A percentile compares a stretch with the other conserved stretches of the same genome.
These are phyloP conservation scores for Macropodus opercularis DNA, from an alignment of 2,797 vertebrate species.

Conservation along the genomic window DNA sequence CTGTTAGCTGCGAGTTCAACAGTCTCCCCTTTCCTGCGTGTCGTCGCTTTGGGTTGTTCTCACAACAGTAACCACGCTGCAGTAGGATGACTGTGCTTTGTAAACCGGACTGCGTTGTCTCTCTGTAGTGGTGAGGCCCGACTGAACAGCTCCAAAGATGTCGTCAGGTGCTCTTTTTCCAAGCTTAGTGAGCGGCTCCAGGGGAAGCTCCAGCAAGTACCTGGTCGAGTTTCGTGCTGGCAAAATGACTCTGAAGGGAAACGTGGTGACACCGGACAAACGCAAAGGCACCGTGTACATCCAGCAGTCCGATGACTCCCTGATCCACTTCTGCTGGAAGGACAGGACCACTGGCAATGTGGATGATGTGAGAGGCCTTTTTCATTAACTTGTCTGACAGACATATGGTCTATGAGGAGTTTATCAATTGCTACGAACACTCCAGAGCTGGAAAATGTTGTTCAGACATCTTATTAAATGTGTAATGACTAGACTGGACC, in stretches of 20 bases:
- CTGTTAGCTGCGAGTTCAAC: no score
- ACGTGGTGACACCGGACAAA: constrained; percentile 94
- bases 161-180: constrained; percentile 95
- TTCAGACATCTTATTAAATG: background rate
- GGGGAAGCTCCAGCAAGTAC: constrained; percentile 94
- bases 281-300: constrained; percentile 94
- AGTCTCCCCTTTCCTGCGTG: background rate
- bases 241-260: constrained; percentile 94
- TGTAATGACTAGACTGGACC: no score
- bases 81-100: background rate
- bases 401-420: background rate
- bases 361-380: constrained; percentile 87
- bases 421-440: background rate
- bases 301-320: constrained; percentile 96
- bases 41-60: background rate
- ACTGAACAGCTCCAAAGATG: constrained; percentile 74
- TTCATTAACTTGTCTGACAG: background rate
- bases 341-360: constrained; percentile 91
- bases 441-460: background rate
- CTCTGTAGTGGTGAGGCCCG: background rate
- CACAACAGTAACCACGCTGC: no score
- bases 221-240: constrained; percentile 96
- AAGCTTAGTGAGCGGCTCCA: constrained; percentile 91
- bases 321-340: constrained; percentile 99
- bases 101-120: background rate